Base-by-base conservation (phyloP, 2,113 vertebrate genomes). In the Xerus inauris region DNA sequence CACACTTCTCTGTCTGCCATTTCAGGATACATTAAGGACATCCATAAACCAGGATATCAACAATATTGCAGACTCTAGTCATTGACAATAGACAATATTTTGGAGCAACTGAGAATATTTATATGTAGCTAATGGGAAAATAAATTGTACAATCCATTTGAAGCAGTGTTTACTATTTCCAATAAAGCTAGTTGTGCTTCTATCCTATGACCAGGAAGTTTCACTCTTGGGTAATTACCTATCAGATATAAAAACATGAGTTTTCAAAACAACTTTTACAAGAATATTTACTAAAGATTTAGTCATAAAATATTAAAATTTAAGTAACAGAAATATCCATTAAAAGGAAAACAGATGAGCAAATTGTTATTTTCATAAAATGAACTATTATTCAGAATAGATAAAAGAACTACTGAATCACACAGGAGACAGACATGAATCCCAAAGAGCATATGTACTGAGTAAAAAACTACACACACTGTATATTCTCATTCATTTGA, bases 381-480 rank as follows among this genome's bases (percentile, higher is more conserved):
- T 69, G 11, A 89, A 89, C 28, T 77, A 64, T 77, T 85, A 64
- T 51, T 94, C 59, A 47, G 85, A 81, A 72, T 51, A 95, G 10
- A 76, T 30, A 72, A 89, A 76, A 62, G 42, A 54, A 8, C 20
- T 59, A 11, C 7, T 75, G 73, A 95, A 26, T 86, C 30, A 45
- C 13, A 62, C 8, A 35, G 69, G 85, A 80, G 32, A 69, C 28
- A 80, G 17, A 16, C 3, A 38, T 73, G 17, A 73, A 87, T 87
- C 54, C 75, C 54, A 72, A 81, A 38, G 49, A 49, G 13, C 24
- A 40, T 17, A 13, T 77, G 28, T 75, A 47, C 42, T 59, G 12
- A 32, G 13, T 11, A 38, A 62, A 95, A 81, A 2, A 76, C 45
- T 47, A 71, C 51, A 49, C 1, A 30, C 4, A 87, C 35, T 38